Percentiles rank a stretch among this genome's conserved stretches.
Conservation (phyloP, 2,888 invertebrate species). For the Hetaerina titia region DNA sequence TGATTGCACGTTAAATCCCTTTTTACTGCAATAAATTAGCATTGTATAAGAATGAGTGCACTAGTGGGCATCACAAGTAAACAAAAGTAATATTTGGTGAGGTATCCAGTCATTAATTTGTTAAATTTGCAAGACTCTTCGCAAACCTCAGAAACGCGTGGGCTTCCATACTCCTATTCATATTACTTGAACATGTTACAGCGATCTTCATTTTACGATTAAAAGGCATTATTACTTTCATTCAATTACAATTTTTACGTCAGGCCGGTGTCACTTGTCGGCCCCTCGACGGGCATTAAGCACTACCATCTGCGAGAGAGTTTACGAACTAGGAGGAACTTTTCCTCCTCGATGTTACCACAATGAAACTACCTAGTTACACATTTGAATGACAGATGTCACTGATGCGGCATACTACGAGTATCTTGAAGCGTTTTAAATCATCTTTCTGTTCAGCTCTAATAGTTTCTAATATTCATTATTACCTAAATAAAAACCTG, state of each 20-base stretch:
- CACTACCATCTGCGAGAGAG: no score
- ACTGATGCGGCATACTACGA: no score
- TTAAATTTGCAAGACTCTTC: neutral
- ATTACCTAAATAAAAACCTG: no score
- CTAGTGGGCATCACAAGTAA: neutral
- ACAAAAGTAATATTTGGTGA: neutral
- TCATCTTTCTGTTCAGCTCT: no score
- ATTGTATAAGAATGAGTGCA: neutral
- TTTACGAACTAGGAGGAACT: no score
- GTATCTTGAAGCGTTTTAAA: no score
- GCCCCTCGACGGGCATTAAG: no score
- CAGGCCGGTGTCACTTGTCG: neutral
- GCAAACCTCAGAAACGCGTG: slow-evolving; percentile 92
- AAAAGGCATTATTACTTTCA: slow-evolving; percentile 52
- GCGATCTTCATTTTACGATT: slow-evolving; percentile 85
- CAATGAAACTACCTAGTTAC: no score
- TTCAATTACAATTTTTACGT: slow-evolving; percentile 26
- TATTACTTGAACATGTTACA: slow-evolving; percentile 99
- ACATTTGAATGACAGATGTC: no score
- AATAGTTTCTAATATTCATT: no score
- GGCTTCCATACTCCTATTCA: slow-evolving; percentile 99
- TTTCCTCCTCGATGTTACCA: no score
- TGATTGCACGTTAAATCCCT: slow-evolving; percentile 96
- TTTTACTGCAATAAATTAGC: slow-evolving; percentile 84
- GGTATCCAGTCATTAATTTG: neutral